A percentile compares a stretch with the other conserved stretches of the same genome.
These are phyloP conservation scores for Folsomia candida DNA, from an alignment of 2,888 invertebrate species.

Conservation along the genomic window DNA sequence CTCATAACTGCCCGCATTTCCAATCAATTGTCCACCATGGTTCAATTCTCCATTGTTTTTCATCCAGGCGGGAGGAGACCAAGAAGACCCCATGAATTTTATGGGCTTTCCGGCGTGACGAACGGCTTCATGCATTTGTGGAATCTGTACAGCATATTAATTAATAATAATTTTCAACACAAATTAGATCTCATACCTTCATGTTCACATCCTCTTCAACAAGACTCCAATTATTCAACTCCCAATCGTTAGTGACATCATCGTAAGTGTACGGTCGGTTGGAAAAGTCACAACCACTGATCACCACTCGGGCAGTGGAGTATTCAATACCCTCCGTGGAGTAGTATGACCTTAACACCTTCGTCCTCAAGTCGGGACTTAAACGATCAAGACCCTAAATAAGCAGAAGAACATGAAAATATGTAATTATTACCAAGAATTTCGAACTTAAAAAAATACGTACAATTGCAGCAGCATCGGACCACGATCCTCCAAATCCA, in stretches of 20 bases:
- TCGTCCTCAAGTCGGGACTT: constrained; percentile 21
- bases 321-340: constrained; percentile 41
- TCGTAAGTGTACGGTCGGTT: constrained; percentile 42
- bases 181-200: constrained; percentile 63
- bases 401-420: no score
- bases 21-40: constrained; percentile 40
- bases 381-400: constrained; percentile 32
- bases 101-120: constrained; percentile 35
- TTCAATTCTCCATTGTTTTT: constrained; percentile 54
- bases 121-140: constrained; percentile 39
- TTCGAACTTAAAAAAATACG: no score
- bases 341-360: constrained; percentile 30
- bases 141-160: constrained; percentile 40
- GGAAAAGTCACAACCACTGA: constrained; percentile 43
- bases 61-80: constrained; percentile 60
- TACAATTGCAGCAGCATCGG: constrained; percentile 36
- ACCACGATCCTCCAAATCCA: constrained; percentile 41
- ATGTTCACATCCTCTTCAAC: constrained; percentile 66
- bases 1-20: constrained; percentile 30
- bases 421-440: no score
- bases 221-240: constrained; percentile 65
- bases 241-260: constrained; percentile 51
- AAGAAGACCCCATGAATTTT: constrained; percentile 56
- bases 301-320: constrained; percentile 35
- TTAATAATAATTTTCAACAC: neutral